phyloP scores from a whole-genome alignment of 2,113 vertebrate genomes.

The Ornithorhynchus anatinus region DNA sequence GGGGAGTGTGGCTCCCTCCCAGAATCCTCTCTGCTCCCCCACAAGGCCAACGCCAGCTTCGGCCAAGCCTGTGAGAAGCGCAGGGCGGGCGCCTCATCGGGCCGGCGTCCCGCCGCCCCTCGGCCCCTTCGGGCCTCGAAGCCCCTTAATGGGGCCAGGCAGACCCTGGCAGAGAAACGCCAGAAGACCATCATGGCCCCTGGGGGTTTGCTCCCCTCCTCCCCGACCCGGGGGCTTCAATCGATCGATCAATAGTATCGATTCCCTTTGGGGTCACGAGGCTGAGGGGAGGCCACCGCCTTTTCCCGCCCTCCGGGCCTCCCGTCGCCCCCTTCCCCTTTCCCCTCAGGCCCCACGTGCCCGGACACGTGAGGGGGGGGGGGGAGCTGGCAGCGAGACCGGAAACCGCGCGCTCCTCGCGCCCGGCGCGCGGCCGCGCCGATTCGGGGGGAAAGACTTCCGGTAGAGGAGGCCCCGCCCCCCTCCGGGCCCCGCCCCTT shows the following conservation, averaged over 20 bases:
- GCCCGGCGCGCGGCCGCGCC: neutral
- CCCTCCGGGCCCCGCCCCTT: no score
- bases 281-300: neutral
- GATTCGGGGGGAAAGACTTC: neutral
- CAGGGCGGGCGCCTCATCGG: constrained; percentile 15
- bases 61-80: constrained; percentile 60
- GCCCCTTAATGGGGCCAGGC: neutral
- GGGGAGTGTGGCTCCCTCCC: constrained; percentile 22
- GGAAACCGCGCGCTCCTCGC: neutral
- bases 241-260: neutral
- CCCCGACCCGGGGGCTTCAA: neutral
- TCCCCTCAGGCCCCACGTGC: neutral
- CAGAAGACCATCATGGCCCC: constrained; percentile 39
- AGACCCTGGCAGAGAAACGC: constrained; percentile 5
- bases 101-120: neutral
- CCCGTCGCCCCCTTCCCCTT: neutral
- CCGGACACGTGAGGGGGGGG: neutral
- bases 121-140: neutral
- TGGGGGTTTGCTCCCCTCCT: neutral
- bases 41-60: constrained; percentile 68
- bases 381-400: neutral
- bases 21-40: constrained; percentile 47
- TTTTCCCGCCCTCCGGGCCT: neutral
- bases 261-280: neutral
- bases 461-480: neutral